Evolutionary conservation across 2,888 invertebrate species (phyloP), one percentile per base, ranked within the genome.

Genomic region (Caenorhabditis sp.): DNA sequence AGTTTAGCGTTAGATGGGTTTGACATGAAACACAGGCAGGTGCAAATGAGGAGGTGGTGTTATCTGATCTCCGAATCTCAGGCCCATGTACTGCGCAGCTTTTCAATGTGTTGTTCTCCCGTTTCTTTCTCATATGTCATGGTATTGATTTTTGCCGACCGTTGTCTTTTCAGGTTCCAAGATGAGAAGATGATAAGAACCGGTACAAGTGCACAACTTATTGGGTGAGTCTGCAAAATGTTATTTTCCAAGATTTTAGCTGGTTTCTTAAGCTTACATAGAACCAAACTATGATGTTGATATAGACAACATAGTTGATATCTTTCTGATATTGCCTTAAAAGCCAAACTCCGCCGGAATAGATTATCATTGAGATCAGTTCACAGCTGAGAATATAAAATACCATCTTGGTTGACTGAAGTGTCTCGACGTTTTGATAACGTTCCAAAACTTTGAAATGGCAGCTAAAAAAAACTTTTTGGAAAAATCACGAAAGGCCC

Each of bases 51-150:
- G n/a, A n/a, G n/a, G n/a, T n/a, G n/a, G n/a, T n/a, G n/a, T 43
- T 43, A 59, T 19, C 19, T 19, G n/a, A 37, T 6, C 4, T 26
- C 49, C 55, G 26, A n/a, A 49, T 54, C 31, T 51, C 27, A n/a
- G 21, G 54, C 62, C 69, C 69, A 70, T 21, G 65, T 65, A 5
- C 49, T 23, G 37, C 66, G 62, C 17, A 70, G 69, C 58, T 65
- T 70, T 58, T 62, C 57, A 23, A 70, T 70, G 55, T 70, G 65
- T 54, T 70, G 65, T 4, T 70, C 69, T 36, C 66, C 65, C 6
- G 69, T 58, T 62, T 70, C 65, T 23, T 62, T 61, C 23, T 53
- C 36, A 26, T 51, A 23, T 19, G 62, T 62, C 59, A 70, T 62
- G 27, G 65, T 58, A 43, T 70, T 57, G 59, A 70, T 70, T 43